Base-by-base conservation (phyloP, 2,888 invertebrate species). In the Caenorhabditis virilis region DNA sequence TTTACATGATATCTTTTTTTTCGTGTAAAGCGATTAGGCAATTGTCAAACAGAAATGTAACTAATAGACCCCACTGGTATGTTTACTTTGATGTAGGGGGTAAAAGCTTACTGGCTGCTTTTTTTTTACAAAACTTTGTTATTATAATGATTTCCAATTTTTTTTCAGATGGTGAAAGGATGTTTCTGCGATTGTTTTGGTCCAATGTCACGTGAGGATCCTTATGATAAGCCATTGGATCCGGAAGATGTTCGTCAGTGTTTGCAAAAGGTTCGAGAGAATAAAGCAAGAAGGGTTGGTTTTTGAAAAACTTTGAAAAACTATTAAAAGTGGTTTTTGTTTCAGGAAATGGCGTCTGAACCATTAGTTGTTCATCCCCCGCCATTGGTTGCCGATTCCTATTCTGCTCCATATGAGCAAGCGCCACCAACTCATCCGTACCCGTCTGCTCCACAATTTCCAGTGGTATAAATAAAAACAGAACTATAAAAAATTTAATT, bases 131-230 rank as follows among this genome's bases (percentile, higher is more conserved):
- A n/a, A n/a, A n/a, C n/a, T n/a, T n/a, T n/a, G n/a, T n/a, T n/a
- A n/a, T n/a, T n/a, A n/a, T n/a, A n/a, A n/a, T n/a, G n/a, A n/a
- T n/a, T n/a, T n/a, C 38, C 18, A 18, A 26, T n/a, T 20, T 13
- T 25, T 60, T 62, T 66, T 4, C 66, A 74, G 74, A 76, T 74
- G 72, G 55, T 74, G 16, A 65, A 66, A 39, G 72, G 74, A 22
- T 71, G 72, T 47, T 74, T 69, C 59, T 75, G 75, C 53, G 75
- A 75, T 47, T 73, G 72, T 41, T 73, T 75, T 48, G 75, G 75
- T 2, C 71, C 71, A 1, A 54, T 66, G 39, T n/a, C 57, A 4
- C 52, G 69, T n/a, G 43, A 50, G 25, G 74, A 74, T 36, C 57
- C 66, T 11, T 68, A 69, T 48, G 74, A 72, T 36, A 68, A 63